Evolutionary conservation across 2,888 invertebrate genomes (phyloP).

Genomic region (Smittia sp.): DNA sequence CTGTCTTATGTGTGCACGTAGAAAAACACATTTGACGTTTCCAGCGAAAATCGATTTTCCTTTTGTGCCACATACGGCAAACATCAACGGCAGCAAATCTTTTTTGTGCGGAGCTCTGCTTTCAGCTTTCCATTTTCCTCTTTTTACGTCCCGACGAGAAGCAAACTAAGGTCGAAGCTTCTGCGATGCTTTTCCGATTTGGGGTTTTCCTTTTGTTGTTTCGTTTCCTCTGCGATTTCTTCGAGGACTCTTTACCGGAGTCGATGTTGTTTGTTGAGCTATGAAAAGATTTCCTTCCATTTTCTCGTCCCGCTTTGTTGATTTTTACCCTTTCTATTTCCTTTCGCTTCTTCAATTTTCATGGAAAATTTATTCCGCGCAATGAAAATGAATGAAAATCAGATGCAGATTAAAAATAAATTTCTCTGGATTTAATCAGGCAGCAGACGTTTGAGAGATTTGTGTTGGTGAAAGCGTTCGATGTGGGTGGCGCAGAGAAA

Average conservation of each 20-base stretch:
- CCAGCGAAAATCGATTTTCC: conserved; percentile 36
- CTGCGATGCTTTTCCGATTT: conserved; percentile 27
- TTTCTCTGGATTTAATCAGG: background rate
- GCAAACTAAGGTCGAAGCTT: background rate
- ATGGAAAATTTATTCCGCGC: background rate
- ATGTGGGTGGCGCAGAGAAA: conserved; percentile 38
- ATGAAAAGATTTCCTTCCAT: conserved; percentile 7
- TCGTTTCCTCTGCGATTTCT: conserved; percentile 19
- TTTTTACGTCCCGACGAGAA: background rate
- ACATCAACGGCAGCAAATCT: conserved; percentile 41
- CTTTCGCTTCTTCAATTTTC: too few relatives aligned
- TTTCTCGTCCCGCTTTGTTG: background rate
- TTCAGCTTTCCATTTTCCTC: conserved; percentile 34
- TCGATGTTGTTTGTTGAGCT: background rate
- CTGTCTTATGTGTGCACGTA: background rate
- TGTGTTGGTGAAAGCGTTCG: conserved; percentile 16
- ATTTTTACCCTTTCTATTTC: background rate
- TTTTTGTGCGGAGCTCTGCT: conserved; percentile 40
- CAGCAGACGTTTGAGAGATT: background rate
- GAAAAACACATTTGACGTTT: conserved; percentile 34
- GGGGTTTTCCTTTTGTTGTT: conserved; percentile 20
- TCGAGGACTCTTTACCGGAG: background rate
- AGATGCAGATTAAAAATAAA: conserved; percentile 41
- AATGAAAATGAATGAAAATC: conserved; percentile 35
- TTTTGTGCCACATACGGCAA: conserved; percentile 29